These are phyloP conservation scores for Musca domestica DNA, from an alignment of 1,140 invertebrate genomes.

Conservation along the genomic window DNA sequence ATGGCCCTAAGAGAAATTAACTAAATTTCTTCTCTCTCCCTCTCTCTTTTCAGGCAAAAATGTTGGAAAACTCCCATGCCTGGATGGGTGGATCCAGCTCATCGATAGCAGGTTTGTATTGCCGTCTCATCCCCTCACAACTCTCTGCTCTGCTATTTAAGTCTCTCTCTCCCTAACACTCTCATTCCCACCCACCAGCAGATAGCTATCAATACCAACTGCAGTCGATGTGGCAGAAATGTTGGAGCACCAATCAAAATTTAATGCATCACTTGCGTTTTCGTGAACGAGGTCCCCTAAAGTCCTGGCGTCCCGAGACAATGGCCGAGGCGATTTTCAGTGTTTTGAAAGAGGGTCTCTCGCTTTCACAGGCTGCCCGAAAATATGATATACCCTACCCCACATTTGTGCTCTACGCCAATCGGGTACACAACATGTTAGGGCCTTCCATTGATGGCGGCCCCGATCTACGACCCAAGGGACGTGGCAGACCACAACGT, in stretches of 20 bases:
- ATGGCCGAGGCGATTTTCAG: slow-evolving; percentile 93
- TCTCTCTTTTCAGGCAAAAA: slow-evolving; percentile 71
- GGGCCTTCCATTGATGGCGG: slow-evolving; percentile 85
- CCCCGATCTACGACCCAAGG: slow-evolving; percentile 87
- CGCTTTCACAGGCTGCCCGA: slow-evolving; percentile 84
- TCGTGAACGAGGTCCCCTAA: slow-evolving; percentile 83
- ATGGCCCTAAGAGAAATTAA: too few relatives aligned
- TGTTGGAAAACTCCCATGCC: slow-evolving; percentile 84
- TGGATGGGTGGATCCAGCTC: slow-evolving; percentile 84
- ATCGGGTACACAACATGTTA: slow-evolving; percentile 91
- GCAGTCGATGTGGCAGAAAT: slow-evolving; percentile 92
- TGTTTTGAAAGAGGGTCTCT: slow-evolving; percentile 83
- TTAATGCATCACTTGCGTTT: slow-evolving; percentile 85
- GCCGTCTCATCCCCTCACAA: not conserved
- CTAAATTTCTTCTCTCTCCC: not conserved
- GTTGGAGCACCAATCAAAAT: slow-evolving; percentile 82
- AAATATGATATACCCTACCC: slow-evolving; percentile 94
- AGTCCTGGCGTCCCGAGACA: slow-evolving; percentile 91
- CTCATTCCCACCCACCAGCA: slow-evolving; percentile 54
- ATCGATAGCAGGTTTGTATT: slow-evolving; percentile 79
- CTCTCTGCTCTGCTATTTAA: not conserved
- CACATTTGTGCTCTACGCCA: slow-evolving; percentile 89
- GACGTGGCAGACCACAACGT: slow-evolving; percentile 81
- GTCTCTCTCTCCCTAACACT: slow-evolving; percentile 35
- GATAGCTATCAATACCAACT: slow-evolving; percentile 91